Percentiles rank a stretch among this genome's conserved stretches.
These are phyloP conservation scores for Amphiprion percula DNA, from an alignment of 2,113 vertebrate genomes.

Conservation along the genomic window DNA sequence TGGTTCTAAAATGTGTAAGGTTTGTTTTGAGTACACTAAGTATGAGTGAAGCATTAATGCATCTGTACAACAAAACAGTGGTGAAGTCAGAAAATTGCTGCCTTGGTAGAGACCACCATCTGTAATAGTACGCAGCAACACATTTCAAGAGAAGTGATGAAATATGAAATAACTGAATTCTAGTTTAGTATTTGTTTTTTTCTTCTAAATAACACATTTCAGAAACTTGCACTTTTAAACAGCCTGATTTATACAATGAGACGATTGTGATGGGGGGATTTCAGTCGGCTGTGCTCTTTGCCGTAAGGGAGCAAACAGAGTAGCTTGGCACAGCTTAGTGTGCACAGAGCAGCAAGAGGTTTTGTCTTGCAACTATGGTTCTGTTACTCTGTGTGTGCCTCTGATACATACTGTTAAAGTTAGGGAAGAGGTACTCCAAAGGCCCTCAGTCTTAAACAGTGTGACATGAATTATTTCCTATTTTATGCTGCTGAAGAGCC, in stretches of 20 bases:
- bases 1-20: slow-evolving; percentile 13
- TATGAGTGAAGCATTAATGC: slow-evolving; percentile 9
- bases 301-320: slow-evolving; percentile 15
- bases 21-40: background rate
- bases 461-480: background rate
- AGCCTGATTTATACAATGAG: slow-evolving; percentile 29
- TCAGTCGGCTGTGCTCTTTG: slow-evolving; percentile 1
- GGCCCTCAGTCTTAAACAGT: background rate
- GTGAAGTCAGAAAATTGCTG: background rate
- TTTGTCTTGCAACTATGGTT: slow-evolving; percentile 45
- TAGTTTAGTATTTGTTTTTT: slow-evolving; percentile 13
- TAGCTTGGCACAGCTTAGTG: slow-evolving; percentile 30
- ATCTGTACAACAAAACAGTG: background rate
- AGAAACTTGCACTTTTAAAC: slow-evolving; percentile 13
- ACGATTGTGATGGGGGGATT: slow-evolving; percentile 14
- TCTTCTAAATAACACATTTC: slow-evolving; percentile 23
- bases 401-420: slow-evolving; percentile 33
- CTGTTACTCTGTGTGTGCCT: slow-evolving; percentile 21
- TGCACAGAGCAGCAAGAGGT: slow-evolving; percentile 23
- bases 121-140: slow-evolving; percentile 25
- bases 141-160: background rate
- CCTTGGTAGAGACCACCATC: slow-evolving; percentile 18
- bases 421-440: slow-evolving; percentile 1
- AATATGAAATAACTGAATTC: slow-evolving; percentile 13
- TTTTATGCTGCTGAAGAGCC: background rate